Conservation (phyloP, 2,113 vertebrate genomes). For the Cathartes aura region DNA sequence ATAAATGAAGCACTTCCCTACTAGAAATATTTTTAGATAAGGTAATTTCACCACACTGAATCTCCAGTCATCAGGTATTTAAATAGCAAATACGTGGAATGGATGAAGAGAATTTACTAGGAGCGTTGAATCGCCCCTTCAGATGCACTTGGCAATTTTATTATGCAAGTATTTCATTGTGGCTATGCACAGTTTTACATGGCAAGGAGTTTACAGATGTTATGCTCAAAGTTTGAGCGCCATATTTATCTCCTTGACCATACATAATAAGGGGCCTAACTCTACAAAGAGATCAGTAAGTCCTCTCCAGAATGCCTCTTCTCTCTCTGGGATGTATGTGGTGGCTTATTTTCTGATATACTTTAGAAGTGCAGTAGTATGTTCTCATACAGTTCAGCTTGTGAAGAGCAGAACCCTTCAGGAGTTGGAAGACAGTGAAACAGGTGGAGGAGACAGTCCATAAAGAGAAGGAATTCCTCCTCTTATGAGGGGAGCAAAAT, state of each 20-base stretch:
- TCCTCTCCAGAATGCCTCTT: not conserved
- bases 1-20: not conserved
- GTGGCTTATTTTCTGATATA: not conserved
- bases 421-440: not conserved
- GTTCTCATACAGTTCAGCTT: not conserved
- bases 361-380: not conserved
- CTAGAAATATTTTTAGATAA: not conserved
- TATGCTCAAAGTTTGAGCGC: not conserved
- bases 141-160: not conserved
- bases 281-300: not conserved
- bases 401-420: not conserved
- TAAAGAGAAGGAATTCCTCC: not conserved
- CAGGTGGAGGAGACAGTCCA: not conserved
- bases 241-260: not conserved
- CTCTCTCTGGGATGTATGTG: fast-evolving
- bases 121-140: not conserved
- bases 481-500: not conserved
- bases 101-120: not conserved
- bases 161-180: not conserved
- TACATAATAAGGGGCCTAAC: not conserved
- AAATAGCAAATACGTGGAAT: not conserved
- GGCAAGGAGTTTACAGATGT: not conserved
- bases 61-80: not conserved
- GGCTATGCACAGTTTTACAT: not conserved
- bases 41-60: not conserved